These are phyloP conservation scores for Carettochelys insculpta DNA, from an alignment of 2,113 vertebrate species.

Conservation along the genomic window DNA sequence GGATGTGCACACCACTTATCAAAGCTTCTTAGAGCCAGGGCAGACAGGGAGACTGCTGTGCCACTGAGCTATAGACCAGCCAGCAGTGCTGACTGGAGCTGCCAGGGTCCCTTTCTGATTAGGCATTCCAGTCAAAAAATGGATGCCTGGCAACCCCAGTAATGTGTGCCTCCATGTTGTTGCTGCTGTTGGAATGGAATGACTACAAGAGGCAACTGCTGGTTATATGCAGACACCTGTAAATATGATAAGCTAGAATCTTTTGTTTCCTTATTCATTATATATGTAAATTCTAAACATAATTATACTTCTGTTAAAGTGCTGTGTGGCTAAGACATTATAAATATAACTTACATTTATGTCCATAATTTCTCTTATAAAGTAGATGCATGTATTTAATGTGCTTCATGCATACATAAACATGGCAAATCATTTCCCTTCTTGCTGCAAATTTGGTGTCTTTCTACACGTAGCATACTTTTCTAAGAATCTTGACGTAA, in stretches of 20 bases:
- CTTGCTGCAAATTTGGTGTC: slow-evolving; percentile 15
- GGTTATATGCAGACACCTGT: slow-evolving; percentile 5
- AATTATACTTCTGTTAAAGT: neutral
- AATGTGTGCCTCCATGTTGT: neutral
- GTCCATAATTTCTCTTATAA: neutral
- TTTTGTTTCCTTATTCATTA: neutral
- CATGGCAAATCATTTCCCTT: neutral
- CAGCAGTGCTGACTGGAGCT: too few species aligned
- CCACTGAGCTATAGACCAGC: too few species aligned
- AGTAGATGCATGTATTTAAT: neutral
- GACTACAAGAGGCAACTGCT: slow-evolving; percentile 15
- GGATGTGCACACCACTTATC: too few species aligned
- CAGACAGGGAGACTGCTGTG: too few species aligned
- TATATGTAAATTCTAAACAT: neutral
- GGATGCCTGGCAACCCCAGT: too few species aligned
- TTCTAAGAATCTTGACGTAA: neutral
- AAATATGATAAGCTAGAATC: neutral
- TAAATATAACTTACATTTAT: neutral
- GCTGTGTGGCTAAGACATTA: neutral
- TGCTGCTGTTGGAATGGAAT: neutral
- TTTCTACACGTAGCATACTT: neutral
- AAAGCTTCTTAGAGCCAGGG: too few species aligned
- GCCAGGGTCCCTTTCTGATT: too few species aligned
- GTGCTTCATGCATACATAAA: neutral
- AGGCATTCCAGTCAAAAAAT: too few species aligned